phyloP scores from a whole-genome alignment of 2,888 invertebrate species.

The Caenorhabditis doughertyi region DNA sequence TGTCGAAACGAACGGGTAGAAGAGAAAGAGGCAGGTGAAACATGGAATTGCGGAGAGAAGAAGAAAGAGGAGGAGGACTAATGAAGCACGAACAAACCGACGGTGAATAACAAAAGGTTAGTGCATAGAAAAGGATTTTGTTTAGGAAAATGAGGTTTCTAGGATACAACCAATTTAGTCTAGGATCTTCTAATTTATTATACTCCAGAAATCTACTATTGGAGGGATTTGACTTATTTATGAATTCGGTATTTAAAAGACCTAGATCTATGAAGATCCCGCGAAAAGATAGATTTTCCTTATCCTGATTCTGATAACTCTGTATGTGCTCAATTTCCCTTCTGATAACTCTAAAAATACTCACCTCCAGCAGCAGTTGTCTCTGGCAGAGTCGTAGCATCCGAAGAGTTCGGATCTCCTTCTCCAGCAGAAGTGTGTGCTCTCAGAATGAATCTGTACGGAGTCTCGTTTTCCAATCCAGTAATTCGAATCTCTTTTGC shows the following conservation, averaged over 20 bases:
- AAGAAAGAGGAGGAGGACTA: no score
- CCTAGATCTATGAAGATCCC: no score
- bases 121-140: slow-evolving; percentile 23
- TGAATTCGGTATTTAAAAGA: no score
- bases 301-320: no score
- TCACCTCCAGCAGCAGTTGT: slow-evolving; percentile 68
- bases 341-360: slow-evolving; percentile 10
- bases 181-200: neutral
- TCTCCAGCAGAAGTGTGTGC: slow-evolving; percentile 93
- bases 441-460: slow-evolving; percentile 89
- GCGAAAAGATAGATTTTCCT: no score
- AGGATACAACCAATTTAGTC: slow-evolving; percentile 13
- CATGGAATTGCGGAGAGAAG: slow-evolving; percentile 13
- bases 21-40: slow-evolving; percentile 19
- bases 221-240: no score
- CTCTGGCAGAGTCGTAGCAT: slow-evolving; percentile 80
- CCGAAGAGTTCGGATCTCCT: slow-evolving; percentile 86
- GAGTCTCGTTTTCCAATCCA: slow-evolving; percentile 89
- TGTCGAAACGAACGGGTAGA: slow-evolving; percentile 17
- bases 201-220: neutral
- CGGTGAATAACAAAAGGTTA: slow-evolving; percentile 49
- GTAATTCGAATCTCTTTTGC: slow-evolving; percentile 74
- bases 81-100: slow-evolving; percentile 31
- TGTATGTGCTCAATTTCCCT: no score
- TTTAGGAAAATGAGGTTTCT: slow-evolving; percentile 1